Conservation (phyloP, 2,797 vertebrate species). For the Stomatorhinus walkeri region DNA sequence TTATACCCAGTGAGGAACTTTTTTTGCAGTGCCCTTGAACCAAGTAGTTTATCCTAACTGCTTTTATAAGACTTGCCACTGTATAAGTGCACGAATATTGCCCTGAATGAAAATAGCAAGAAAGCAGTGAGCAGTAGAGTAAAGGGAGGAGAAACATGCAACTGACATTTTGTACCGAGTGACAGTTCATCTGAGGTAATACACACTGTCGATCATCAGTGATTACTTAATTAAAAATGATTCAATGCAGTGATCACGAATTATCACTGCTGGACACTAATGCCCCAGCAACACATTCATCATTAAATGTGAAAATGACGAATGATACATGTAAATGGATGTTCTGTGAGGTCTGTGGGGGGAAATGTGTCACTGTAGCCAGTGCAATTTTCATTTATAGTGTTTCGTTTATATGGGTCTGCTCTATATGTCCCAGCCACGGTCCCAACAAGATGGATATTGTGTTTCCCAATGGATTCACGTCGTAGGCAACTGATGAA, state of each 20-base stretch:
- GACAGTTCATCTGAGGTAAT: conserved; percentile 7
- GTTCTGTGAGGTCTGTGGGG: not conserved
- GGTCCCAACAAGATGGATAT: not conserved
- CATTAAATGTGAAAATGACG: not conserved
- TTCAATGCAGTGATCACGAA: not conserved
- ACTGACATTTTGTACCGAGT: not conserved
- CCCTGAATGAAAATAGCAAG: not conserved
- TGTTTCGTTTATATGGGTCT: not conserved
- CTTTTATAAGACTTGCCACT: not conserved
- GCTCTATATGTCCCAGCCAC: too few relatives aligned
- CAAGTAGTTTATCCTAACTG: not conserved
- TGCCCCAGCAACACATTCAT: conserved; percentile 3
- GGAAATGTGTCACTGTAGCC: not conserved
- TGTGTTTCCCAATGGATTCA: not conserved
- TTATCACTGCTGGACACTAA: not conserved
- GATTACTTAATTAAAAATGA: conserved; percentile 5
- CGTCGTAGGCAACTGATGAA: not conserved
- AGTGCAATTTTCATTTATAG: not conserved
- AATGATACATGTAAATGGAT: not conserved
- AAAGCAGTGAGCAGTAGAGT: not conserved
- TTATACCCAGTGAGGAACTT: not conserved
- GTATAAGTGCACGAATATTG: not conserved
- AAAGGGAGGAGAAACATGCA: not conserved
- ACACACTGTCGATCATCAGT: not conserved
- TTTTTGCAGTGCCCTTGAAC: not conserved